These are phyloP conservation scores for Cotesia vestalis DNA, from an alignment of 1,140 invertebrate species.

Conservation along the genomic window DNA sequence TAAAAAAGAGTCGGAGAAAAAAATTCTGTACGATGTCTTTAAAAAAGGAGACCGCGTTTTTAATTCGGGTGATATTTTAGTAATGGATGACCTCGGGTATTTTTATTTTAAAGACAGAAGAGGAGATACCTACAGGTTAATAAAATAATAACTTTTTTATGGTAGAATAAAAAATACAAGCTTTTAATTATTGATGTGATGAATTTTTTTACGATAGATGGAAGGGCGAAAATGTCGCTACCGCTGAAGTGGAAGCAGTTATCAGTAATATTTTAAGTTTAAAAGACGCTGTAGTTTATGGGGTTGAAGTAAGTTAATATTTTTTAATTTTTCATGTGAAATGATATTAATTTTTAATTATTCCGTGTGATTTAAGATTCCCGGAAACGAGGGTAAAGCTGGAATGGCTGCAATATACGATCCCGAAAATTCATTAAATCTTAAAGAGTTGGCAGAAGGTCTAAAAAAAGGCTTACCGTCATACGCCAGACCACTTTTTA, in stretches of 20 bases:
- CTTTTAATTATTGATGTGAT: slow-evolving; percentile 1
- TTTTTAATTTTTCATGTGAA: slow-evolving; percentile 2
- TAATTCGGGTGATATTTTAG: slow-evolving; percentile 91
- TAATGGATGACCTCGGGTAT: slow-evolving; percentile 91
- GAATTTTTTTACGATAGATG: slow-evolving; percentile 68
- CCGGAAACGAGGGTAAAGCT: slow-evolving; percentile 87
- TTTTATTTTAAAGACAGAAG: slow-evolving; percentile 96
- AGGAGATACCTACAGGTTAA: slow-evolving; percentile 90
- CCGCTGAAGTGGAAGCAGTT: slow-evolving; percentile 93
- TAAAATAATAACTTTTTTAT: slow-evolving; percentile 29
- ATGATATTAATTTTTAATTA: slow-evolving; percentile 25
- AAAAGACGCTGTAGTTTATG: slow-evolving; percentile 82
- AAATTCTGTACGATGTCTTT: slow-evolving; percentile 89
- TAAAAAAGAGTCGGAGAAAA: slow-evolving; percentile 88
- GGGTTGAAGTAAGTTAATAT: slow-evolving; percentile 77
- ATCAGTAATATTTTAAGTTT: slow-evolving; percentile 83
- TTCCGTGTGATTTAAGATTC: slow-evolving; percentile 68
- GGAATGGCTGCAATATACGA: slow-evolving; percentile 96
- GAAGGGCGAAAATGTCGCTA: slow-evolving; percentile 96
- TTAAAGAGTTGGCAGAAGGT: slow-evolving; percentile 70
- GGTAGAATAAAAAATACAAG: not conserved
- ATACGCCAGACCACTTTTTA: slow-evolving; percentile 89
- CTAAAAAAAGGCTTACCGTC: slow-evolving; percentile 77
- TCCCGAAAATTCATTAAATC: slow-evolving; percentile 73
- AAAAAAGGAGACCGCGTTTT: slow-evolving; percentile 88